Percentiles rank a stretch among this genome's conserved stretches.
Conservation (phyloP, 2,113 vertebrate species). For the Elephantulus edwardii region DNA sequence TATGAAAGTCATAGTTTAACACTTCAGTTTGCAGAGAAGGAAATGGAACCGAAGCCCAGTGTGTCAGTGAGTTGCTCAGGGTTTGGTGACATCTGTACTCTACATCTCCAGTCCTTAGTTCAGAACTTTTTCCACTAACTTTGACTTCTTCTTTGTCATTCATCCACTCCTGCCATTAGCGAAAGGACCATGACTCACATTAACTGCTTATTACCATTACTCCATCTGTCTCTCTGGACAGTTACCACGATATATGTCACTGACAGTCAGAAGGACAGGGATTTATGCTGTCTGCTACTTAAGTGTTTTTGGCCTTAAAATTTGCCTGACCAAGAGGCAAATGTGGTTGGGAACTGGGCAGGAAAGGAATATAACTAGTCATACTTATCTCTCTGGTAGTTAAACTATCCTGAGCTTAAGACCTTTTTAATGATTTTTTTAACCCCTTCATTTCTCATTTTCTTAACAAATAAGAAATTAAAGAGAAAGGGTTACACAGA, state of each 20-base stretch:
- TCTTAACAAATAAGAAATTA: constrained; percentile 33
- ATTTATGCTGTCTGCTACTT: constrained; percentile 48
- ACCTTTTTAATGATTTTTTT: background rate
- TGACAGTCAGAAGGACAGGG: background rate
- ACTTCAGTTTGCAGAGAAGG: constrained; percentile 27
- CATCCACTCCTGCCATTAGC: background rate
- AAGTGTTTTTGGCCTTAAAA: constrained; percentile 14
- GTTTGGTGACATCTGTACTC: background rate
- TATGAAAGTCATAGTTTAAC: background rate
- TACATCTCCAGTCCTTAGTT: background rate
- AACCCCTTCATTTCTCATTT: background rate
- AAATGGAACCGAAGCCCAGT: background rate
- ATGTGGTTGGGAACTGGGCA: background rate
- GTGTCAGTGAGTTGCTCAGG: background rate
- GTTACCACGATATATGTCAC: constrained; percentile 24
- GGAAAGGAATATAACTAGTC: background rate
- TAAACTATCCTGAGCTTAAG: background rate
- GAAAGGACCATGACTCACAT: background rate
- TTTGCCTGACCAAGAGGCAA: constrained; percentile 22
- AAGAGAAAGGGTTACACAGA: background rate
- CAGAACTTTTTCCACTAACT: background rate
- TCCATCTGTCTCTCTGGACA: background rate
- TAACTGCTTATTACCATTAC: background rate
- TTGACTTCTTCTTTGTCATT: background rate
- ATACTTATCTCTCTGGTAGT: background rate